A percentile compares a stretch with the other conserved stretches of the same genome.
Conservation (phyloP, 1,140 invertebrate species). For the Tetraneura akinire region DNA sequence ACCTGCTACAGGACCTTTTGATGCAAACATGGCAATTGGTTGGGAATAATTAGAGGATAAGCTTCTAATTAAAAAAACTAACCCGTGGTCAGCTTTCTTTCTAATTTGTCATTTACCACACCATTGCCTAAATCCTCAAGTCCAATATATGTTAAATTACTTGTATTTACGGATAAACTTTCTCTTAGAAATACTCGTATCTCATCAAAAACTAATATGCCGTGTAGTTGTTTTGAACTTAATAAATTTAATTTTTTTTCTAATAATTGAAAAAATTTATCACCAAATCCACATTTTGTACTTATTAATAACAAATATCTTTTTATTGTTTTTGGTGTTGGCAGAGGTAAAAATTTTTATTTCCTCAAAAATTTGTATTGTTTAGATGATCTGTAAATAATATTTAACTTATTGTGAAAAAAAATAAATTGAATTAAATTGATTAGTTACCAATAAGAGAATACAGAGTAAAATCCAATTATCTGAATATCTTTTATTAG, state of each 20-base stretch:
- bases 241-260: background rate
- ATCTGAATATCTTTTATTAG: background rate
- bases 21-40: background rate
- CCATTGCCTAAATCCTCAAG: background rate
- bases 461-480: constrained; percentile 4
- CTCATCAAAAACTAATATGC: background rate
- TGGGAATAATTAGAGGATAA: background rate
- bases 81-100: background rate
- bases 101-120: background rate
- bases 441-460: background rate
- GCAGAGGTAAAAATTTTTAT: background rate
- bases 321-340: constrained; percentile 6
- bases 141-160: background rate
- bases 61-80: background rate
- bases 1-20: background rate
- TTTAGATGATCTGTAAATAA: constrained; percentile 1
- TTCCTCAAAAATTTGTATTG: background rate
- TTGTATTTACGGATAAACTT: constrained; percentile 8
- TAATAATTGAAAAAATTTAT: no score
- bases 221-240: background rate
- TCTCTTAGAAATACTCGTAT: background rate
- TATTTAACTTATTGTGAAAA: background rate
- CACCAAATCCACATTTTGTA: background rate
- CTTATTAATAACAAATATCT: background rate
- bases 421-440: background rate